A percentile compares a stretch with the other conserved stretches of the same genome.
phyloP scores from a whole-genome alignment of 2,113 vertebrate species.

The Anas platyrhynchos region DNA sequence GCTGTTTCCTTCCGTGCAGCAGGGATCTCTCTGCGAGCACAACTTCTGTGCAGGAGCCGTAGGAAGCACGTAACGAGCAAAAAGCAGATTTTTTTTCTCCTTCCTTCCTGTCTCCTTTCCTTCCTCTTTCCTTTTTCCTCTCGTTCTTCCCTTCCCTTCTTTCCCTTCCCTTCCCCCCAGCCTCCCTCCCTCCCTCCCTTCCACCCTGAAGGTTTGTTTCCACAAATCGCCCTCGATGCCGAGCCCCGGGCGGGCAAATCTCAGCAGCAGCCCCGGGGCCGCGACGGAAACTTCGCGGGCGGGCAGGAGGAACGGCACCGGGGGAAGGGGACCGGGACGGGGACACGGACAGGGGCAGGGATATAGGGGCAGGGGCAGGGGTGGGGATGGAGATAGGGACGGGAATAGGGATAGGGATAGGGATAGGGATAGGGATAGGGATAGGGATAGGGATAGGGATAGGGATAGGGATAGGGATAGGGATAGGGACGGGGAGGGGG shows the following conservation, averaged over 20 bases:
- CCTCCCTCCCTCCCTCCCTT: background rate
- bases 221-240: background rate
- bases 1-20: background rate
- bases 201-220: background rate
- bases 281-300: background rate
- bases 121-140: constrained; percentile 76
- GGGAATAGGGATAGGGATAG: too few species aligned
- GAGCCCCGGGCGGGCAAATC: background rate
- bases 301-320: background rate
- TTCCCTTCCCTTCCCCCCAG: too few species aligned
- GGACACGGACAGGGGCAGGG: too few species aligned
- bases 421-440: too few species aligned
- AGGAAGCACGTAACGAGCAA: background rate
- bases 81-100: background rate
- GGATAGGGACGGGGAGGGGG: too few species aligned
- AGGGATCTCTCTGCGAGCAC: background rate
- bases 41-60: background rate
- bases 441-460: too few species aligned
- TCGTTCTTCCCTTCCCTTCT: background rate
- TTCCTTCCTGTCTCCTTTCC: constrained; percentile 71
- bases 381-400: too few species aligned
- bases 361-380: too few species aligned
- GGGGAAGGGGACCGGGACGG: too few species aligned
- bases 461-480: too few species aligned
- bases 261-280: too few species aligned